Base-by-base conservation (phyloP, 64 coral and sea anemone genomes). In the Porites australiensis region DNA sequence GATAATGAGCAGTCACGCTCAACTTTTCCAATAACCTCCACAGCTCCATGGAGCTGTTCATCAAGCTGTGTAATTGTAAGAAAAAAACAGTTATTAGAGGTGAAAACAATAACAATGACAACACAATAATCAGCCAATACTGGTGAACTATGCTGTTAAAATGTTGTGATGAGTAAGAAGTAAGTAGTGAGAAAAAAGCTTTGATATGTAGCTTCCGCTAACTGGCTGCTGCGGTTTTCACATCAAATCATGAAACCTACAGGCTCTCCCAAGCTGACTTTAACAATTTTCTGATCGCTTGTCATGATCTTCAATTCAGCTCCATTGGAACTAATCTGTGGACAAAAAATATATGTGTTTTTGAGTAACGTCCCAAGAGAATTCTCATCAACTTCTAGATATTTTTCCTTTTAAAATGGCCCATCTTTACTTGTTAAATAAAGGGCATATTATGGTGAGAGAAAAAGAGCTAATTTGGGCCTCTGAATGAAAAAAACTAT, bases 11-110 rank as follows among this genome's bases (percentile, higher is more conserved):
- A 77, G 43, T 94, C 77, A 37, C 64, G 71, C 90, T 98, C 95
- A n/a, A 91, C 95, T 83, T 67, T 94, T 53, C 92, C 95, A 19
- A 98, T 69, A 77, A 98, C 37, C 59, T 96, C 91, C 53, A 96
- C 91, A 72, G 89, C 91, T 64, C 95, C 95, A 68, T 79, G 91
- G 60, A 93, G 91, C 55, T 91, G 78, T 79, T 96, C 95, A 79
- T 89, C 95, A 89, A 96, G 76, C 95, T 96, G 53, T 73, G 74
- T 58, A 58, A 55, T 22, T 87, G 16, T 46, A 2, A 21, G 19
- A 20, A 57, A 78, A 23, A 55, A 9, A 68, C 21, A 3, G 13
- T 54, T 11, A 59, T 37, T 69, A 49, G 58, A 66, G 3, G 19
- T 66, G 2, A 13, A 64, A 19, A 64, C 13, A 19, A 64, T 16